Base-by-base conservation (phyloP, 2,113 vertebrate genomes). In the Hystrix cristata region DNA sequence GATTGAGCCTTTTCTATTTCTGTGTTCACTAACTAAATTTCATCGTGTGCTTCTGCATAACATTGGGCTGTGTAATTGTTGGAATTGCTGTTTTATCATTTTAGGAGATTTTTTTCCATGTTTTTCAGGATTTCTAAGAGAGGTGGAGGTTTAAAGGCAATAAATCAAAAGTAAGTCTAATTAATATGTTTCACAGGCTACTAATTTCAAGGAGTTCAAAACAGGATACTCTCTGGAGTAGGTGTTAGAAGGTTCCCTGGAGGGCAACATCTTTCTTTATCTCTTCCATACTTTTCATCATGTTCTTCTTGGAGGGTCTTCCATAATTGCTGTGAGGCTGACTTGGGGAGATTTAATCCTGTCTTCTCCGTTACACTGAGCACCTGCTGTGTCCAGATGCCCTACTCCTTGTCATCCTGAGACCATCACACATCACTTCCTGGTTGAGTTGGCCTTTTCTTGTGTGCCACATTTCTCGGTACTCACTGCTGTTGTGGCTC, bases 301-400 rank as follows among this genome's bases (percentile, higher is more conserved):
- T 3, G 1, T 46, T 55, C 23, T 62, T 81, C n/a, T 67, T 48
- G 55, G 78, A 62, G 59, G 16, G 13, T 38, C 7, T 18, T 51
- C 48, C 11, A 0, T 13, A 4, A 23, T 15, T 27, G 0, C 43
- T 31, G 55, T 51, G 57, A 57, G 34, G 43, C 21, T 65, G 51
- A 34, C 18, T 18, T 19, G 4, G 55, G 31, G 29, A 2, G 3
- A 21, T 55, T 87, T 31, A 5, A 3, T 7, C n/a, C 0, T 11
- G 16, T 15, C 81, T 4, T 57, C 79, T 51, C 31, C 38, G 18
- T n/a, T 27, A 51, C 51, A 23, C 12, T 15, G 34, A 53, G 74
- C 27, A 38, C 23, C 27, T 3, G 7, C 3, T 11, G 10, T 29
- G 1, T 1, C 34, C 48, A 14, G 57, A 11, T 9, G 7, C 7